phyloP scores from a whole-genome alignment of 2,113 vertebrate species.

The Nothoprocta perdicaria region DNA sequence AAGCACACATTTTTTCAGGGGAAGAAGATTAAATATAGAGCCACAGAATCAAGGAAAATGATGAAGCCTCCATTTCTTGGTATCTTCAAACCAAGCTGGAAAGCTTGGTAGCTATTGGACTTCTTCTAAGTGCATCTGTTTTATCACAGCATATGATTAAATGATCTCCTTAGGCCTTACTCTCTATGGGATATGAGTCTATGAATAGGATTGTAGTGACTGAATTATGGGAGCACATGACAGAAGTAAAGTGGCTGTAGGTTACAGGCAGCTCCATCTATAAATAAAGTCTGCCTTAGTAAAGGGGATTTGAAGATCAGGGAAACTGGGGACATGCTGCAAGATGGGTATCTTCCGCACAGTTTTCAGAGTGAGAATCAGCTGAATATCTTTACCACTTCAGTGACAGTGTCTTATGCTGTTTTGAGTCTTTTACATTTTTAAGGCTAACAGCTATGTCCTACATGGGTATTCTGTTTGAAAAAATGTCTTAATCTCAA shows the following conservation, averaged over 20 bases:
- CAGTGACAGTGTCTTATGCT: accelerated
- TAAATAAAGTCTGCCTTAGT: not conserved
- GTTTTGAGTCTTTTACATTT: not conserved
- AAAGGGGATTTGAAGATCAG: not conserved
- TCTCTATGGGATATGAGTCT: not conserved
- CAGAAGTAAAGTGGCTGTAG: not conserved
- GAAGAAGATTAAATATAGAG: not conserved
- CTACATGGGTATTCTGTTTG: not conserved
- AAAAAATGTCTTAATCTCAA: not conserved
- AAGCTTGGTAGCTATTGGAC: not conserved
- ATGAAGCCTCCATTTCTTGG: accelerated
- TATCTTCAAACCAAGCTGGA: not conserved
- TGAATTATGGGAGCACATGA: accelerated
- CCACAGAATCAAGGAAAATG: not conserved
- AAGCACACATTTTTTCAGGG: not conserved
- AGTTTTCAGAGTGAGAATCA: not conserved
- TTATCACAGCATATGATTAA: not conserved
- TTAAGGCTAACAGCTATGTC: not conserved
- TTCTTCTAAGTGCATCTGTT: not conserved
- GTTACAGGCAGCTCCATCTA: not conserved
- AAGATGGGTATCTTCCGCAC: not conserved
- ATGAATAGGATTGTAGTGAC: not conserved
- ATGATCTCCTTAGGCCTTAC: not conserved
- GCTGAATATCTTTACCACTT: not conserved
- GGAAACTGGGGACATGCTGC: not conserved